phyloP scores from a whole-genome alignment of 2,113 vertebrate genomes.

The Sphaerodactylus townsendi region DNA sequence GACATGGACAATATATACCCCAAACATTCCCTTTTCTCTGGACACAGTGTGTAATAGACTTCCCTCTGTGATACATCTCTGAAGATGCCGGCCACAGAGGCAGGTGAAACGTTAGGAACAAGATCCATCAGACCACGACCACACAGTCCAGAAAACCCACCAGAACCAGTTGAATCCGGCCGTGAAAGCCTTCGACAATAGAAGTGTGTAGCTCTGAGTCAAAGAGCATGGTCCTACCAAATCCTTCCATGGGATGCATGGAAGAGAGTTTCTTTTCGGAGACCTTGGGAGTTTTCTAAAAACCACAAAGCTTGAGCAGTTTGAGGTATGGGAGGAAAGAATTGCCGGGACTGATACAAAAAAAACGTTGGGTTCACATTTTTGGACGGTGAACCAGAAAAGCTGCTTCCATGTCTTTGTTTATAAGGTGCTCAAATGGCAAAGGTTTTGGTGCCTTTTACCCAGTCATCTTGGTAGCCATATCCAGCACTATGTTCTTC shows the following conservation, averaged over 20 bases:
- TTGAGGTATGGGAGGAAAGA: not conserved
- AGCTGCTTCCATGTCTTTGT: not conserved
- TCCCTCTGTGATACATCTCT: too few relatives aligned
- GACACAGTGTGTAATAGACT: too few relatives aligned
- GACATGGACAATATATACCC: too few relatives aligned
- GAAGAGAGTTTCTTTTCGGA: not conserved
- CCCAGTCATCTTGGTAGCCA: slow-evolving; percentile 90
- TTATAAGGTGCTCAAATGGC: not conserved
- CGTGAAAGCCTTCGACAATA: too few relatives aligned
- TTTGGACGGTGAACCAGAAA: not conserved
- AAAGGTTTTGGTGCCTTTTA: slow-evolving; percentile 64
- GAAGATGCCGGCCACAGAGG: too few relatives aligned
- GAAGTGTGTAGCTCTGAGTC: not conserved
- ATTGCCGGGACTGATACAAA: not conserved
- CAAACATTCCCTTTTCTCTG: too few relatives aligned
- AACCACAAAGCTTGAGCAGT: not conserved
- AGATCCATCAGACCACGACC: too few relatives aligned
- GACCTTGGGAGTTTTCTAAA: not conserved
- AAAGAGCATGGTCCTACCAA: not conserved
- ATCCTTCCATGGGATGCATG: not conserved
- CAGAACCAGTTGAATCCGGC: too few relatives aligned
- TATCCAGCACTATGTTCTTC: slow-evolving; percentile 90
- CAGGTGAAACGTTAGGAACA: too few relatives aligned
- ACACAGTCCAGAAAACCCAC: too few relatives aligned
- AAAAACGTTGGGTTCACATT: not conserved